A percentile compares a stretch with the other conserved stretches of the same genome.
Conservation (phyloP, 2,797 vertebrate genomes). For the Rhabdomys pumilio region DNA sequence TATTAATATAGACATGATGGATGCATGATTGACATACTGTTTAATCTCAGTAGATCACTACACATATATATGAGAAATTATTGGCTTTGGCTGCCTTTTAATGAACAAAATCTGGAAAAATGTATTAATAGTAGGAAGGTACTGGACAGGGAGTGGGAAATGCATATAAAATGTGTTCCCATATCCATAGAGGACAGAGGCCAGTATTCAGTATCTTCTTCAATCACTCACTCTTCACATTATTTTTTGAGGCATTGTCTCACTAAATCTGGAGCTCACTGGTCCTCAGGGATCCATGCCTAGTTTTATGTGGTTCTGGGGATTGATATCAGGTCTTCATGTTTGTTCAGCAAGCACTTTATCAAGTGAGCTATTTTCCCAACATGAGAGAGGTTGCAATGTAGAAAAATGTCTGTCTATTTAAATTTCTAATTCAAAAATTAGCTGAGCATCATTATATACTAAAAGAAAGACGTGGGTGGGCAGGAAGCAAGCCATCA, state of each 20-base stretch:
- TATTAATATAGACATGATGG: background rate
- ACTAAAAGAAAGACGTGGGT: background rate
- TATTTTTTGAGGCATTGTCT: background rate
- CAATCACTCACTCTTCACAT: background rate
- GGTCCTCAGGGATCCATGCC: background rate
- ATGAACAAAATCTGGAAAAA: slow-evolving; percentile 19
- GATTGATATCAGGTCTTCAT: background rate
- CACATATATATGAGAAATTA: background rate
- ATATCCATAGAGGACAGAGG: background rate
- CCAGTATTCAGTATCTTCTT: background rate
- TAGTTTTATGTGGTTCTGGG: background rate
- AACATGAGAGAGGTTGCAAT: background rate
- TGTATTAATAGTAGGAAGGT: background rate
- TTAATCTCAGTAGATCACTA: slow-evolving; percentile 37
- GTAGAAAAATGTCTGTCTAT: background rate
- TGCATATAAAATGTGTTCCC: background rate
- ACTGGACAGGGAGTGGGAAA: background rate
- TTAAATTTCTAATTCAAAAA: slow-evolving; percentile 43
- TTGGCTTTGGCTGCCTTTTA: background rate
- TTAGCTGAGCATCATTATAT: slow-evolving; percentile 44
- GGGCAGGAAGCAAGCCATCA: background rate
- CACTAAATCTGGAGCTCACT: background rate
- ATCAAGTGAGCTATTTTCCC: background rate
- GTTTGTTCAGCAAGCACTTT: background rate
- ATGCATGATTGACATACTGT: background rate